Conservation (phyloP, 2,888 invertebrate species). For the Anthophora plumipes region DNA sequence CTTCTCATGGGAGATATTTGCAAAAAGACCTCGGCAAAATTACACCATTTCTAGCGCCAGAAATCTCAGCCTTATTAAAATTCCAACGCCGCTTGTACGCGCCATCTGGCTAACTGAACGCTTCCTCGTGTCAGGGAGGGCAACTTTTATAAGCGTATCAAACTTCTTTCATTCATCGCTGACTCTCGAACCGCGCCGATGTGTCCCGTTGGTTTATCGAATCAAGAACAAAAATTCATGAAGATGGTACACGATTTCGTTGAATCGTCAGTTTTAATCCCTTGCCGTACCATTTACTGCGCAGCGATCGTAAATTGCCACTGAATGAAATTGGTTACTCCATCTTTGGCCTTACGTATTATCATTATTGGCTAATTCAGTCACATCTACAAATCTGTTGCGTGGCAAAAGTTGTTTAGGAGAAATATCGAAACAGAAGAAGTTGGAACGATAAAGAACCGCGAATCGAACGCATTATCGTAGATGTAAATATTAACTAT, state of each 20-base stretch:
- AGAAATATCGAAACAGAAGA: too few species aligned
- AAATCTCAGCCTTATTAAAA: slow-evolving; percentile 25
- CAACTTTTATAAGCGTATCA: neutral
- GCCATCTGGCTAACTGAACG: too few species aligned
- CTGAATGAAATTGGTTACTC: too few species aligned
- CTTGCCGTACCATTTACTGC: too few species aligned
- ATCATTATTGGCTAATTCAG: too few species aligned
- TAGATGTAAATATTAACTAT: too few species aligned
- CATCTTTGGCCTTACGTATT: too few species aligned
- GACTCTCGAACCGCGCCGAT: neutral
- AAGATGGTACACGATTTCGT: slow-evolving; percentile 27
- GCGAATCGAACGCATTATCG: too few species aligned
- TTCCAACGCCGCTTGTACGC: slow-evolving; percentile 9
- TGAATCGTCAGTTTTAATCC: slow-evolving; percentile 13
- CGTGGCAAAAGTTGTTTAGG: too few species aligned
- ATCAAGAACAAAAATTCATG: slow-evolving; percentile 6
- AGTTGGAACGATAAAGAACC: too few species aligned
- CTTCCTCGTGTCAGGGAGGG: neutral
- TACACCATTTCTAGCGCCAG: slow-evolving; percentile 4
- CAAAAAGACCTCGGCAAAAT: slow-evolving; percentile 7
- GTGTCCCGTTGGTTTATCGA: neutral
- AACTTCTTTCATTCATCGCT: neutral
- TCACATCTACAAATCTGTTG: too few species aligned
- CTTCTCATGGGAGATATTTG: neutral
- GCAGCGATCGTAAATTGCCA: too few species aligned